Percentiles rank a stretch among this genome's conserved stretches.
phyloP scores from a whole-genome alignment of 2,113 vertebrate species.

The Varanus salvator region DNA sequence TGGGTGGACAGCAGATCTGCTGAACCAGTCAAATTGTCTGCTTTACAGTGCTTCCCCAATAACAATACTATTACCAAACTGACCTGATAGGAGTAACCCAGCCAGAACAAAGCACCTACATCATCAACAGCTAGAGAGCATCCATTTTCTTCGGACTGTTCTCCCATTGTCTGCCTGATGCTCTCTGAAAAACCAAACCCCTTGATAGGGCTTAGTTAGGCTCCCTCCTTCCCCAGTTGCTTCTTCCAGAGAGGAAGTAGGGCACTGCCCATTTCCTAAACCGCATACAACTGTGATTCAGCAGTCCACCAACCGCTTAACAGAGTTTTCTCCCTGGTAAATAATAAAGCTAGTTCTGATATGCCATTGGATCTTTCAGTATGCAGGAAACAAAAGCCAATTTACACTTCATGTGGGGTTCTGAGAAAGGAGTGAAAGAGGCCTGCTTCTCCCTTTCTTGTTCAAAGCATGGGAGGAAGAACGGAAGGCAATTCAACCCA shows the following conservation, averaged over 20 bases:
- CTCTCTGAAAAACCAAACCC: not conserved
- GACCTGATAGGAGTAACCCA: not conserved
- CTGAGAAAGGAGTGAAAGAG: not conserved
- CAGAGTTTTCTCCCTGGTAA: not conserved
- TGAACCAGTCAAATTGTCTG: not conserved
- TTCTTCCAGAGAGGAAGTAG: not conserved
- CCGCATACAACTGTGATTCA: not conserved
- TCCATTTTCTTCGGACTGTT: not conserved
- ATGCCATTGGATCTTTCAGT: not conserved
- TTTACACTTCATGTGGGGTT: not conserved
- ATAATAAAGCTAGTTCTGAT: not conserved
- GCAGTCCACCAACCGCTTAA: not conserved
- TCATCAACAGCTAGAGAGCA: not conserved
- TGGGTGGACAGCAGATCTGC: not conserved
- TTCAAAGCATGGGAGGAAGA: not conserved
- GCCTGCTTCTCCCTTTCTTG: not conserved
- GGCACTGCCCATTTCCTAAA: not conserved
- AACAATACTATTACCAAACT: not conserved
- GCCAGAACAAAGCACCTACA: not conserved
- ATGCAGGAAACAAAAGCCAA: not conserved
- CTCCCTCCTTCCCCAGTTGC: not conserved
- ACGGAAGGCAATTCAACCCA: not conserved
- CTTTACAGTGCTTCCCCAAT: not conserved
- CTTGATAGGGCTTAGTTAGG: not conserved
- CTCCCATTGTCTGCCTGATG: not conserved